Evolutionary conservation across 2,113 vertebrate genomes (phyloP).

Genomic region (Chiloscyllium plagiosum): DNA sequence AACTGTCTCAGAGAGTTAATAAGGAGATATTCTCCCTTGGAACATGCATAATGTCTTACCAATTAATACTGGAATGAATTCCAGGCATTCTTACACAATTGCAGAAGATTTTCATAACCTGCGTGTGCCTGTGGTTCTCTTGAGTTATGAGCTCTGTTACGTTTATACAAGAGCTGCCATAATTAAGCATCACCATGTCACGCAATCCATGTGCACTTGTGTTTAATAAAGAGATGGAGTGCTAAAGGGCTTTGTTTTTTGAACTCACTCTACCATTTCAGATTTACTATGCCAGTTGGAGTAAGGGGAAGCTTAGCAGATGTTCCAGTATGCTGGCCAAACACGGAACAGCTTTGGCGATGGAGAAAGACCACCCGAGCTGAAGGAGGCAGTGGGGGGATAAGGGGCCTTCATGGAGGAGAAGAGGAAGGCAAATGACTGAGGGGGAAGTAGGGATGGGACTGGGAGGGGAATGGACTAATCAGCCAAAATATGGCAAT

Average conservation of each 20-base stretch:
- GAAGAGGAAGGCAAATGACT: not conserved
- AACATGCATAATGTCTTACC: not conserved
- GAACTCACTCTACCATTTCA: constrained; percentile 17
- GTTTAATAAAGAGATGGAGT: constrained; percentile 4
- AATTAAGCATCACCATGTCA: constrained; percentile 19
- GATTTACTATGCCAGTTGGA: constrained; percentile 30
- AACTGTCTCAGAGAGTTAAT: not conserved
- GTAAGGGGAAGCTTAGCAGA: not conserved
- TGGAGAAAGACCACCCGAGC: not conserved
- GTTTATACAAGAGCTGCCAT: not conserved
- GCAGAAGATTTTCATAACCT: not conserved
- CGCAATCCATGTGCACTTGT: constrained; percentile 34
- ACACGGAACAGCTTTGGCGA: not conserved
- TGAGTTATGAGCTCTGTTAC: constrained; percentile 16
- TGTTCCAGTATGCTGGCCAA: not conserved
- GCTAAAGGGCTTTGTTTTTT: constrained; percentile 28
- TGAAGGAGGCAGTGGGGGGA: not conserved
- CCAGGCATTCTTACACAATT: constrained; percentile 12
- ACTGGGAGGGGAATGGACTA: not conserved
- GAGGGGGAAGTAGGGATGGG: no score
- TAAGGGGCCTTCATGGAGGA: not conserved
- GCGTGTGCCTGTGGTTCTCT: not conserved
- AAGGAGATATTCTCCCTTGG: not conserved
- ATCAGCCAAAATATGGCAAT: not conserved
- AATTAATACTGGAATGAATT: constrained; percentile 25